Evolutionary conservation across 2,113 vertebrate genomes (phyloP).

Genomic region (Piaya cayana): DNA sequence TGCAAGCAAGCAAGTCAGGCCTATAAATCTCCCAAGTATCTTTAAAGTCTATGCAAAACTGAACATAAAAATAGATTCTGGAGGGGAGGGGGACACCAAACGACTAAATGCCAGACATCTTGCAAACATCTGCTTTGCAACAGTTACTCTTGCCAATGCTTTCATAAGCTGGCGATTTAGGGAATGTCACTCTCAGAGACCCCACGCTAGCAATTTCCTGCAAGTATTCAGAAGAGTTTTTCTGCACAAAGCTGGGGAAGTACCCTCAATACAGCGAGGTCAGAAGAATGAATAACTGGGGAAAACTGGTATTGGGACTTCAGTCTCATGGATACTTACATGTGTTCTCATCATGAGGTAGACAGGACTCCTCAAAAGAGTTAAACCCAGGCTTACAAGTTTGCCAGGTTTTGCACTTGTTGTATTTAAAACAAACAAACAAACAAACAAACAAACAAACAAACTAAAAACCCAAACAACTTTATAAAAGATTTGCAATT

Average conservation of each 20-base stretch:
- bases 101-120: not conserved
- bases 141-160: not conserved
- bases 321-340: not conserved
- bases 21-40: not conserved
- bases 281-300: not conserved
- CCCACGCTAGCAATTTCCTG: not conserved
- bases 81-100: accelerated
- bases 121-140: not conserved
- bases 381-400: not conserved
- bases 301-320: not conserved
- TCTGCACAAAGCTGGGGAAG: not conserved
- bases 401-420: not conserved
- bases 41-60: not conserved
- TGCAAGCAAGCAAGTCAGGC: not conserved
- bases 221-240: not conserved
- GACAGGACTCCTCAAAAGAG: not conserved
- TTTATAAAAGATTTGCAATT: not conserved
- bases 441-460: not conserved
- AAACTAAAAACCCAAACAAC: too few species aligned
- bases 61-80: not conserved
- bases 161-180: not conserved
- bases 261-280: not conserved
- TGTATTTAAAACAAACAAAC: not conserved
- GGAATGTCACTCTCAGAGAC: not conserved
- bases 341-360: not conserved